phyloP scores from a whole-genome alignment of 1,140 invertebrate species.

The Augochlora pura region DNA sequence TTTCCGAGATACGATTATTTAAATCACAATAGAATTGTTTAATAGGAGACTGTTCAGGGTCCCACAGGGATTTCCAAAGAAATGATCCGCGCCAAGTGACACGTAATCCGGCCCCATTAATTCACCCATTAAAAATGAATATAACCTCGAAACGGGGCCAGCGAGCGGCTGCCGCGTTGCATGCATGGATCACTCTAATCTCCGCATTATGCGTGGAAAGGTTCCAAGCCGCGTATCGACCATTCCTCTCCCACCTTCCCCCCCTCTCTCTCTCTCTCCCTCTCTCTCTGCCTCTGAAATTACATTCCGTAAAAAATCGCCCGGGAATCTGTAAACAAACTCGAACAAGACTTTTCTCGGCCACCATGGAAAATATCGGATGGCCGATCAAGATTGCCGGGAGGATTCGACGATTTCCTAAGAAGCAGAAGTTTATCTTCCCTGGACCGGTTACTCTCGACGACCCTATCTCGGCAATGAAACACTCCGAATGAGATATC shows the following conservation, averaged over 20 bases:
- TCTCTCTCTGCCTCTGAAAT: too few relatives aligned
- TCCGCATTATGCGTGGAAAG: slow-evolving; percentile 49
- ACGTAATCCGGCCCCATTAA: slow-evolving; percentile 39
- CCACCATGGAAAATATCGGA: background rate
- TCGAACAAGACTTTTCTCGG: too few relatives aligned
- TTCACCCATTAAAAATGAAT: slow-evolving; percentile 49
- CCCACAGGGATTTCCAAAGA: slow-evolving; percentile 46
- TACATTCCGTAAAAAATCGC: too few relatives aligned
- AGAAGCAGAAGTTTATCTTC: slow-evolving; percentile 16
- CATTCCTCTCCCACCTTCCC: background rate
- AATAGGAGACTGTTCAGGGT: slow-evolving; percentile 18
- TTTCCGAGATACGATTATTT: background rate
- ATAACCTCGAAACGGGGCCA: slow-evolving; percentile 35
- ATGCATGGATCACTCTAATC: slow-evolving; percentile 42
- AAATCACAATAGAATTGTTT: background rate
- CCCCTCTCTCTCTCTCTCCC: too few relatives aligned
- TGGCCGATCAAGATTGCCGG: background rate
- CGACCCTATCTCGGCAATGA: background rate
- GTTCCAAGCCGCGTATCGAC: slow-evolving; percentile 44
- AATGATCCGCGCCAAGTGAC: slow-evolving; percentile 19
- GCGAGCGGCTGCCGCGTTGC: background rate
- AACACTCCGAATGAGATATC: slow-evolving; percentile 6
- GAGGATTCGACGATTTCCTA: background rate
- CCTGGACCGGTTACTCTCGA: background rate
- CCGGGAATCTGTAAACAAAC: background rate